These are phyloP conservation scores for Brachystomella parvula DNA, from an alignment of 1,140 invertebrate species.

Conservation along the genomic window DNA sequence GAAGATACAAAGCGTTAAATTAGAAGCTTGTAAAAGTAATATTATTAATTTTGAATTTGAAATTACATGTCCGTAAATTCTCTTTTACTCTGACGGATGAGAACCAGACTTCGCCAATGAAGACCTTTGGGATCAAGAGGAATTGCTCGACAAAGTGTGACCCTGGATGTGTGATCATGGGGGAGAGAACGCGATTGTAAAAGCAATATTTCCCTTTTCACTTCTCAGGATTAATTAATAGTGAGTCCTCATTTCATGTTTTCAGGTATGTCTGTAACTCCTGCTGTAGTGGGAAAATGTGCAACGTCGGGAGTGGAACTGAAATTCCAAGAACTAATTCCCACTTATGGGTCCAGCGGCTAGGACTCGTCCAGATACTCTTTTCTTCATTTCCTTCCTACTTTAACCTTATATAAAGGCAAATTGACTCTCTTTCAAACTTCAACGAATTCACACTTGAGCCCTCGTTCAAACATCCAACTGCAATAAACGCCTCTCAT, in stretches of 20 bases:
- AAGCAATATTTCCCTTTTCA: slow-evolving; percentile 49
- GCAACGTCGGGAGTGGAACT: slow-evolving; percentile 27
- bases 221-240: neutral
- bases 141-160: slow-evolving; percentile 73
- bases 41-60: slow-evolving; percentile 14
- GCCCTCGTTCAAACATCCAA: no score
- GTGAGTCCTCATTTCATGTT: slow-evolving; percentile 10
- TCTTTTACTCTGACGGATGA: slow-evolving; percentile 72
- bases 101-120: slow-evolving; percentile 62
- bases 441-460: no score
- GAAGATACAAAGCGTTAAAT: neutral
- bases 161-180: slow-evolving; percentile 71
- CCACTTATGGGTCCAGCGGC: no score
- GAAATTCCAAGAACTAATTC: no score
- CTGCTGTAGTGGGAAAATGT: slow-evolving; percentile 18
- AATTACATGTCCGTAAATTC: slow-evolving; percentile 65
- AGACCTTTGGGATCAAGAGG: slow-evolving; percentile 71
- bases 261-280: slow-evolving; percentile 29
- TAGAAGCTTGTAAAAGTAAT: no score
- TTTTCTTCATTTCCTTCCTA: no score
- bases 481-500: no score
- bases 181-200: slow-evolving; percentile 71
- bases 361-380: no score
- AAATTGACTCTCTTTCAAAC: no score
- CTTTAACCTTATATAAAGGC: no score